Evolutionary conservation across 2,113 vertebrate genomes (phyloP).

Genomic region (Bubo bubo): DNA sequence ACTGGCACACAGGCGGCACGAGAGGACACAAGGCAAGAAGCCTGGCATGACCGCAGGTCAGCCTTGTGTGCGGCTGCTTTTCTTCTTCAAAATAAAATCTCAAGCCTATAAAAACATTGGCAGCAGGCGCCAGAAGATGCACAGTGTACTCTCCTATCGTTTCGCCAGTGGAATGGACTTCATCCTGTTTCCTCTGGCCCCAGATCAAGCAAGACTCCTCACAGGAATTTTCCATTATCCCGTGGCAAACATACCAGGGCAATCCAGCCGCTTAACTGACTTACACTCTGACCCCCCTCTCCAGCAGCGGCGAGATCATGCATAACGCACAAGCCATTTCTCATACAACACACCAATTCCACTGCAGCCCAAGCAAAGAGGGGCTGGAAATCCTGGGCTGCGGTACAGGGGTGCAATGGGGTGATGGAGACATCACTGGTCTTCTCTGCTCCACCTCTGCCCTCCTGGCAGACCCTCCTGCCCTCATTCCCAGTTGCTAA

Average conservation of each 20-base stretch:
- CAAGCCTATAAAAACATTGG: not conserved
- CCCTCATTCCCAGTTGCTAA: not conserved
- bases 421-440: not conserved
- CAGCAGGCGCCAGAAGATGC: constrained; percentile 36
- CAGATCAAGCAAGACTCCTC: constrained; percentile 34
- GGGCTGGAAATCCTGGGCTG: not conserved
- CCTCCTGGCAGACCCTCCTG: not conserved
- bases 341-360: fast-evolving
- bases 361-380: fast-evolving
- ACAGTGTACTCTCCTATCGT: not conserved
- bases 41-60: not conserved
- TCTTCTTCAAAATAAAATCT: not conserved
- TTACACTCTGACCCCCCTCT: not conserved
- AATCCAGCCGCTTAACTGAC: not conserved
- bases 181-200: constrained; percentile 64
- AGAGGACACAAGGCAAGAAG: not conserved
- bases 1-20: not conserved
- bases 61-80: fast-evolving
- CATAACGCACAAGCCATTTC: not conserved
- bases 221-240: constrained; percentile 69
- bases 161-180: not conserved
- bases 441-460: not conserved
- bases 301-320: not conserved
- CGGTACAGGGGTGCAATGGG: fast-evolving
- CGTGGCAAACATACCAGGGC: constrained; percentile 24